A percentile compares a stretch with the other conserved stretches of the same genome.
These are phyloP conservation scores for Acronicta aceris DNA, from an alignment of 2,888 invertebrate genomes.

Conservation along the genomic window DNA sequence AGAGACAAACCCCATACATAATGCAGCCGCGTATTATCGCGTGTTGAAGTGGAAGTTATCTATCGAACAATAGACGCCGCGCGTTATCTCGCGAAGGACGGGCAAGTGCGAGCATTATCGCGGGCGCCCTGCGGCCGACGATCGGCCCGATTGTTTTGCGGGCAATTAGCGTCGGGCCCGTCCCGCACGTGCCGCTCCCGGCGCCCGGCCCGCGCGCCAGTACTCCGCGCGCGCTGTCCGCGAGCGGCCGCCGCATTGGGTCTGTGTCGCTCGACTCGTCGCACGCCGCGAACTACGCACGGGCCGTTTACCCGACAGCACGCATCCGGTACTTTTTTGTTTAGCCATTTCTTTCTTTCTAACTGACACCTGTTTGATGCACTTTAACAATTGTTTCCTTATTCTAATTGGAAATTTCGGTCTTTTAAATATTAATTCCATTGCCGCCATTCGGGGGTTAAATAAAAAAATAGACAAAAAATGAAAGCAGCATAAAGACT, in stretches of 20 bases:
- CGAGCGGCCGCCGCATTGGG: conserved; percentile 77
- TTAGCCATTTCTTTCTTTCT: conserved; percentile 38
- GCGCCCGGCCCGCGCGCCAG: conserved; percentile 66
- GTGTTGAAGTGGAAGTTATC: conserved; percentile 49
- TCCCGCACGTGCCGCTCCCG: conserved; percentile 78
- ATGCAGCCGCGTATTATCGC: conserved; percentile 17
- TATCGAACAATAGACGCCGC: conserved; percentile 63
- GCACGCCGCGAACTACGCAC: conserved; percentile 58
- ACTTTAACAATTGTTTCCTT: conserved; percentile 42
- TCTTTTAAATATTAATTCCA: conserved; percentile 29
- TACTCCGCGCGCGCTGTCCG: conserved; percentile 84
- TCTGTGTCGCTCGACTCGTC: conserved; percentile 52
- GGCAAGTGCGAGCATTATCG: conserved; percentile 69
- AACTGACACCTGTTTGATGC: conserved; percentile 51
- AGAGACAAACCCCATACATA: background rate
- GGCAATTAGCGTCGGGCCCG: conserved; percentile 81
- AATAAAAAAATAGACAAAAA: conserved; percentile 1
- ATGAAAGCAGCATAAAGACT: conserved; percentile 9
- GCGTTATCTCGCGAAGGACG: conserved; percentile 72
- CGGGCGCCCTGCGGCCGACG: conserved; percentile 66
- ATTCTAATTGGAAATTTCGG: conserved; percentile 17
- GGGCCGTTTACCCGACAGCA: conserved; percentile 60
- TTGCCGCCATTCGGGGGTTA: conserved; percentile 14
- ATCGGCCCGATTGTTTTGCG: conserved; percentile 86
- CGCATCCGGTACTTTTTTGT: conserved; percentile 49